Percentiles rank a stretch among this genome's conserved stretches.
phyloP scores from a whole-genome alignment of 2,797 vertebrate species.

The Mergus octosetaceus region DNA sequence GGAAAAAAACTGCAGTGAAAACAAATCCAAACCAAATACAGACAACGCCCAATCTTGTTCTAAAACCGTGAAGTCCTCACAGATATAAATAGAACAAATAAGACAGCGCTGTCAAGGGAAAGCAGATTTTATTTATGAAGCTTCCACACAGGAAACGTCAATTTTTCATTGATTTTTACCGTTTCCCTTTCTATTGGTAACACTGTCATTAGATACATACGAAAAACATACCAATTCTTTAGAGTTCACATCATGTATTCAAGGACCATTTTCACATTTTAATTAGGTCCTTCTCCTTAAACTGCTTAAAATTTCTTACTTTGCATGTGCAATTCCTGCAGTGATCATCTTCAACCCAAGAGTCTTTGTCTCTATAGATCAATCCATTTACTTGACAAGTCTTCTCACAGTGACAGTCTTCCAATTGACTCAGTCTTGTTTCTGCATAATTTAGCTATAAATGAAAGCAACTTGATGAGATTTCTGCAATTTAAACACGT shows the following conservation, averaged over 20 bases:
- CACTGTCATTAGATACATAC: not conserved
- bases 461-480: conserved; percentile 62
- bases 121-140: conserved; percentile 19
- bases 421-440: conserved; percentile 90
- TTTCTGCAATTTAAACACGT: conserved; percentile 28
- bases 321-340: conserved; percentile 93
- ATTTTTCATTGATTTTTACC: not conserved
- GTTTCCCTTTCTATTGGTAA: not conserved
- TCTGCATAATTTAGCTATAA: conserved; percentile 93
- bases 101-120: not conserved
- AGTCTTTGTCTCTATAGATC: conserved; percentile 89
- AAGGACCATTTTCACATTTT: not conserved
- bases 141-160: not conserved
- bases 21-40: conserved; percentile 21
- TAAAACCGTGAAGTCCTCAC: not conserved
- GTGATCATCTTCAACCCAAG: conserved; percentile 92
- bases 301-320: conserved; percentile 76
- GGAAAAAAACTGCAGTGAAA: not conserved
- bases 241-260: not conserved
- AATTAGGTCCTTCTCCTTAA: not conserved
- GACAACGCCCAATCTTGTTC: not conserved
- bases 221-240: not conserved
- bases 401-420: conserved; percentile 94
- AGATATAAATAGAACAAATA: not conserved
- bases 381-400: conserved; percentile 89